Evolutionary conservation across 1,140 invertebrate species (phyloP).

Genomic region (Argopecten irradians): DNA sequence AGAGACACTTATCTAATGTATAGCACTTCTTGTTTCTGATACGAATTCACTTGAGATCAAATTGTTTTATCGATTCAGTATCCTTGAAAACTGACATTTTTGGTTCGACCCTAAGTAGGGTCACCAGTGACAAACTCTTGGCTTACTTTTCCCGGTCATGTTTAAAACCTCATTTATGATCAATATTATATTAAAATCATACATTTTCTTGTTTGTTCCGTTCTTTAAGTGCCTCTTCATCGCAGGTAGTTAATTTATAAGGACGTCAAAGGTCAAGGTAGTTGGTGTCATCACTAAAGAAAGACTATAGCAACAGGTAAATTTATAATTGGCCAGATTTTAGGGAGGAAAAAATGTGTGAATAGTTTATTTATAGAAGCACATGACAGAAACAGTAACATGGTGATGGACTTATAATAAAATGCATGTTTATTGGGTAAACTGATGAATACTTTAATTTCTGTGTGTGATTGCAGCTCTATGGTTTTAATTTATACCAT

Average conservation of each 20-base stretch:
- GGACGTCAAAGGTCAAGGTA: neutral
- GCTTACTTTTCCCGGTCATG: slow-evolving; percentile 1
- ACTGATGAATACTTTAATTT: neutral
- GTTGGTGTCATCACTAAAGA: neutral
- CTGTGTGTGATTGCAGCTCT: no score
- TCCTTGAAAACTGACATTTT: neutral
- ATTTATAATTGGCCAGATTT: slow-evolving; percentile 3
- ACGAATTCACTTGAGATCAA: slow-evolving; percentile 21
- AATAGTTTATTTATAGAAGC: neutral
- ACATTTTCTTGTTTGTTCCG: slow-evolving; percentile 16
- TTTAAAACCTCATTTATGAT: slow-evolving; percentile 12
- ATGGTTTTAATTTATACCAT: no score
- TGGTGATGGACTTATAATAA: neutral
- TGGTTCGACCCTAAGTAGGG: slow-evolving; percentile 8
- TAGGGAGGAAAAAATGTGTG: neutral
- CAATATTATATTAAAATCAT: slow-evolving; percentile 18
- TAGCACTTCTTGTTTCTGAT: slow-evolving; percentile 1
- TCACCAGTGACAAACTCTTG: neutral
- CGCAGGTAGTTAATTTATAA: neutral
- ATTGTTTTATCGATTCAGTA: slow-evolving; percentile 16
- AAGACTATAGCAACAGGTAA: slow-evolving; percentile 10
- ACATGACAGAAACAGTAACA: neutral
- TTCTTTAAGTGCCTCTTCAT: neutral
- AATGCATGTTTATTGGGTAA: neutral
- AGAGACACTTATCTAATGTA: neutral